These are phyloP conservation scores for Drosophila elegans DNA, from an alignment of 1,140 invertebrate species.

Conservation along the genomic window DNA sequence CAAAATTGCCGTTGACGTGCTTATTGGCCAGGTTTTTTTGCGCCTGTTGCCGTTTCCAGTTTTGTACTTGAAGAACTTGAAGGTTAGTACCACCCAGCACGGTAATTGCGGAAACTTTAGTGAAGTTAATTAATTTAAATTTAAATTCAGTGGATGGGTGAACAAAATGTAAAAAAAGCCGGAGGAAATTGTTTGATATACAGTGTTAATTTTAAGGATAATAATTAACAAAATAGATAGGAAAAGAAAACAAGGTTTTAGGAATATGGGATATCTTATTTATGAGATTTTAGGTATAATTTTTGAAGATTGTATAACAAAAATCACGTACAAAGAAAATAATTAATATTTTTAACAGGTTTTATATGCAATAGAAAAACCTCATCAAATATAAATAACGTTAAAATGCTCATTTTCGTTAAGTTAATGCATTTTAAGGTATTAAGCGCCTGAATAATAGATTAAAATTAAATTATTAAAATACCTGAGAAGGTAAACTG, in stretches of 20 bases:
- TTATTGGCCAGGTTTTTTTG: slow-evolving; percentile 45
- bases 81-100: slow-evolving; percentile 69
- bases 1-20: slow-evolving; percentile 68
- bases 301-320: background rate
- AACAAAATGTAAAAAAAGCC: background rate
- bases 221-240: background rate
- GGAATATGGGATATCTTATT: background rate
- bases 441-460: background rate
- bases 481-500: background rate
- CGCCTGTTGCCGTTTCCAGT: slow-evolving; percentile 24
- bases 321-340: background rate
- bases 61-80: slow-evolving; percentile 39
- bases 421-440: background rate
- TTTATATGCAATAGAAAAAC: too few species aligned
- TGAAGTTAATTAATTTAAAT: slow-evolving; percentile 63
- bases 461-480: background rate
- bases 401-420: too few species aligned
- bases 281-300: background rate
- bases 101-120: slow-evolving; percentile 57
- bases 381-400: too few species aligned
- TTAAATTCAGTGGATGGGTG: slow-evolving; percentile 10
- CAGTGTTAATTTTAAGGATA: slow-evolving; percentile 1
- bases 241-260: background rate
- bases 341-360: too few species aligned
- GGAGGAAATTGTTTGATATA: slow-evolving; percentile 9